Evolutionary conservation across 2,797 vertebrate species (phyloP), one percentile per base, ranked within the genome.

Genomic region (Pangasius larnaudii): DNA sequence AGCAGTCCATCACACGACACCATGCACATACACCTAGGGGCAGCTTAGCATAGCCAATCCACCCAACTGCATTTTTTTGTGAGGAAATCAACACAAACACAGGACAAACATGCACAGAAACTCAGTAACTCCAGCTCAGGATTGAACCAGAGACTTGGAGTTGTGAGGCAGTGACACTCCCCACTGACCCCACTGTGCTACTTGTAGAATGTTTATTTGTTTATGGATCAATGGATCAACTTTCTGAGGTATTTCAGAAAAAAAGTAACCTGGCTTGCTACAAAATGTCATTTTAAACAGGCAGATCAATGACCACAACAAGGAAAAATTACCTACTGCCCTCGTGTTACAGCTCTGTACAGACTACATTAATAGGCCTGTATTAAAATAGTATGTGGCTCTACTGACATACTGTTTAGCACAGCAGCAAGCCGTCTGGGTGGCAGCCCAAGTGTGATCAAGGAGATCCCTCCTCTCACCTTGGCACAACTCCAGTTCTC

Each of bases 401-500:
- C 58, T 61, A 46, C 79, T 63, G 79, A 56, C 78, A 59, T 59
- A 39, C 56, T 63, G 13, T n/a, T 61, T 46, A 63, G 36, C 46
- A 36, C 86, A 51, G 67, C 61, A 84, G 81, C 42, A 36, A 51
- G 81, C 42, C 27, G 61, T 19, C 81, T 84, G 72, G 81, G 58
- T 84, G 42, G 42, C 81, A 51, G 89, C 89, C 89, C 87, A 87
- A 67, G 59, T 33, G 81, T 67, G 61, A 84, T 67, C 86, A 63
- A 81, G 56, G 79, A 83, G 24, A 72, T 80, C 89, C 88, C 86
- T 84, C 87, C 65, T 86, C 82, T 58, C 58, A 53, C 63, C 81
- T 89, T 90, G 91, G 89, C 91, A 90, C 88, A 42, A 71, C 87
- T 92, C 91, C 92, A 92, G 88, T 85, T 91, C 86, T 80, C 56